These are phyloP conservation scores for Ctenomys sociabilis DNA, from an alignment of 2,113 vertebrate genomes.

Conservation along the genomic window DNA sequence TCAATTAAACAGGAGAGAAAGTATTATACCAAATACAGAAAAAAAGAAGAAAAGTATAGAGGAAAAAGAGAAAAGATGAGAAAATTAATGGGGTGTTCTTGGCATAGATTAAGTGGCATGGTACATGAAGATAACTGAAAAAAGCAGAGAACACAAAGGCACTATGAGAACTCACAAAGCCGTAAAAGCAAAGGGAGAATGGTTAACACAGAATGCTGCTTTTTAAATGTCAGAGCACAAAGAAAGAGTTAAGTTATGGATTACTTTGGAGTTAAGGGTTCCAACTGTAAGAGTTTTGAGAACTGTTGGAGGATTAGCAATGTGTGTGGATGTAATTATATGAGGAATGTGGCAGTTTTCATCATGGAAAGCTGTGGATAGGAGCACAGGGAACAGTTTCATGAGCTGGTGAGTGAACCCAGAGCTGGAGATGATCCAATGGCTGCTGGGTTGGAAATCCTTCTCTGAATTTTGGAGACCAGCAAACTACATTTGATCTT, in stretches of 20 bases:
- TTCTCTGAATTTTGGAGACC: background rate
- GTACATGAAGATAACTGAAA: background rate
- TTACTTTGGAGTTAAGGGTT: background rate
- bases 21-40: background rate
- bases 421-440: constrained; percentile 40
- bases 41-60: background rate
- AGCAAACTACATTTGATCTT: constrained; percentile 11
- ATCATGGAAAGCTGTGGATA: constrained; percentile 49
- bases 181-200: background rate
- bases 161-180: background rate
- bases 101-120: background rate
- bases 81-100: background rate
- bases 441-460: constrained; percentile 27
- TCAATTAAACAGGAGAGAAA: background rate
- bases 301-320: constrained; percentile 24
- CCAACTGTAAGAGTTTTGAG: constrained; percentile 58
- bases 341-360: constrained; percentile 26
- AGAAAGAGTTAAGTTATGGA: too few species aligned
- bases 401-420: constrained; percentile 43
- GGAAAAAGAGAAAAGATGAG: background rate
- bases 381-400: background rate
- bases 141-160: background rate
- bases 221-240: constrained; percentile 16
- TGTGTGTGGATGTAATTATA: constrained; percentile 35
- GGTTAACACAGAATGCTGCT: background rate